Evolutionary conservation across 2,113 vertebrate genomes (phyloP).

Genomic region (Tragelaphus imberbis): DNA sequence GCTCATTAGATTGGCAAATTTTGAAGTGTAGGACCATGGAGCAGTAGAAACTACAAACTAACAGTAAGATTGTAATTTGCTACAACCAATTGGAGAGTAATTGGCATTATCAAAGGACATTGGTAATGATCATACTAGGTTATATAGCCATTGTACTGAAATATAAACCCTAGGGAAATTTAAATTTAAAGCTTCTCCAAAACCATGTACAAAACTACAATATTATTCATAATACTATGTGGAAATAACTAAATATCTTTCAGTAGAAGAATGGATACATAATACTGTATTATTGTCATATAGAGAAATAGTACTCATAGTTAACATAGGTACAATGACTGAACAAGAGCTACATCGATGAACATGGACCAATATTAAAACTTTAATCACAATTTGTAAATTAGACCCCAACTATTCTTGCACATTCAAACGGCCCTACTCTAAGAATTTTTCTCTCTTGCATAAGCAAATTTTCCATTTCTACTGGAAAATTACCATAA

Average conservation of each 20-base stretch:
- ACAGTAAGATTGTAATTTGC: neutral
- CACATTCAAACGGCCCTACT: neutral
- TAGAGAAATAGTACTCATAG: neutral
- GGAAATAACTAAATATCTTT: neutral
- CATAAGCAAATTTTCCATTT: neutral
- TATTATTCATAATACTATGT: neutral
- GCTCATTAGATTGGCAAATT: neutral
- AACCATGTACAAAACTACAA: neutral
- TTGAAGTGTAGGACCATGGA: neutral
- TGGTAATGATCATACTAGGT: neutral
- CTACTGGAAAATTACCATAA: neutral
- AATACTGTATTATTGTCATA: neutral
- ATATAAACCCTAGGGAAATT: neutral
- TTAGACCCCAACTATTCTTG: neutral
- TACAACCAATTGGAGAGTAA: neutral
- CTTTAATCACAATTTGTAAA: neutral
- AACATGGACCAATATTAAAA: neutral
- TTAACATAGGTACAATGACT: neutral
- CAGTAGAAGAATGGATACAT: neutral
- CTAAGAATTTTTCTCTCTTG: neutral
- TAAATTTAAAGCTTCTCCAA: neutral
- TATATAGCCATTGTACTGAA: neutral
- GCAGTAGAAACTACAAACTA: neutral
- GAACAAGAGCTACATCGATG: neutral
- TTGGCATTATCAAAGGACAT: neutral